Evolutionary conservation across 2,888 invertebrate species (phyloP).

Genomic region (Epinotia ramella): DNA sequence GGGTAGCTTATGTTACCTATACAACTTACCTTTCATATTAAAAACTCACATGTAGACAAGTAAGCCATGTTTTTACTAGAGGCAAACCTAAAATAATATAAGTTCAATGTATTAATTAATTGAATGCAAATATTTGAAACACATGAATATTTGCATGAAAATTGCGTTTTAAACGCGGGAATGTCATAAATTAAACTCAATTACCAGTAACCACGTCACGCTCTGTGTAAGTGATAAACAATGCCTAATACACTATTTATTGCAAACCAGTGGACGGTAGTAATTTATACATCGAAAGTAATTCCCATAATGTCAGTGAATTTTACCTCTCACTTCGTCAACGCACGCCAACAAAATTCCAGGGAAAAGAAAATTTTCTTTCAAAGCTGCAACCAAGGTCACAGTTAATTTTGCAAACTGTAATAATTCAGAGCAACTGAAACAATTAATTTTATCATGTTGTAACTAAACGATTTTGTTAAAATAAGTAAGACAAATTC

Average conservation of each 20-base stretch:
- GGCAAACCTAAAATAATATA: too few relatives aligned
- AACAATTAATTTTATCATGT: constrained; percentile 31
- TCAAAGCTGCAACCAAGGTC: too few relatives aligned
- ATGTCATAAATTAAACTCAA: constrained; percentile 23
- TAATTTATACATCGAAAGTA: background rate
- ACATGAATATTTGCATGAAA: background rate
- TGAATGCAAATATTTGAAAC: background rate
- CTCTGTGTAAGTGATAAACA: constrained; percentile 19
- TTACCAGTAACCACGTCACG: constrained; percentile 10
- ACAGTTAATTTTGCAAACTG: background rate
- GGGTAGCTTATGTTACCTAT: too few relatives aligned
- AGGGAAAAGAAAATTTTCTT: too few relatives aligned
- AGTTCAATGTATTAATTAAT: background rate
- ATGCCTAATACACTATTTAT: background rate
- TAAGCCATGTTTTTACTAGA: too few relatives aligned
- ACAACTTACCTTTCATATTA: too few relatives aligned
- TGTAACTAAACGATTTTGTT: constrained; percentile 30
- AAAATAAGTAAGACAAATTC: constrained; percentile 48
- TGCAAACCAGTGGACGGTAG: constrained; percentile 6
- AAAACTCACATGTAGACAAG: too few relatives aligned
- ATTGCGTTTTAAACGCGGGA: background rate
- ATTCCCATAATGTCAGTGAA: background rate
- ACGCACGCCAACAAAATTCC: too few relatives aligned
- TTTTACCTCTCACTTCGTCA: too few relatives aligned
- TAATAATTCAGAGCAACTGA: constrained; percentile 7